Evolutionary conservation across 2,797 vertebrate genomes (phyloP), one percentile per base, ranked within the genome.

Genomic region (Cuculus canorus): DNA sequence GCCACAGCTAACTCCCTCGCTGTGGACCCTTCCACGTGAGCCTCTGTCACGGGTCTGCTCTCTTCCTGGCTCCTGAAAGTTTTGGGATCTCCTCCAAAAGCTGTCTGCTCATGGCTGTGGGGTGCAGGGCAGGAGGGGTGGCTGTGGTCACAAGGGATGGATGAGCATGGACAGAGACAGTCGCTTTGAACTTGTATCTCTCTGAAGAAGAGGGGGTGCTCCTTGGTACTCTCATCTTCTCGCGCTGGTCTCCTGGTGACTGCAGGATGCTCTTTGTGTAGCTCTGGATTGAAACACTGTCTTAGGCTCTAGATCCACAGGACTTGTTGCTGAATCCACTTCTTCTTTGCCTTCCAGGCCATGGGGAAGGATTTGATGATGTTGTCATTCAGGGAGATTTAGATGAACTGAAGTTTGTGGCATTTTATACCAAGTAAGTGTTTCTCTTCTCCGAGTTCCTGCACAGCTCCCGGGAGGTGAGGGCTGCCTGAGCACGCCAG

Each of bases 321-420:
- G 56, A 56, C 43, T 19, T 69, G 33, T 53, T 60, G 33, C 75
- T 95, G 82, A 93, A 76, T 69, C 41, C 5, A 52, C 47, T 77
- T 17, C 37, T 94, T 92, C 53, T 86, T 30, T 90, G 12, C 96
- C 90, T 61, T 94, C 65, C 98, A 99, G 99, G 99, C 96, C 99
- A 99, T 0, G 99, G 99, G 88, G 99, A 99, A 80, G 99, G 99
- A 80, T 99, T 99, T 19, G 99, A 99, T 96, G 99, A 99, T 48
- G 99, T 99, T 94, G 98, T 99, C 92, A 99, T 99, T 98, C 99
- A 99, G 97, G 99, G 99, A 82, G 99, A 99, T 96, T 96, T 99
- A 96, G 99, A 99, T 57, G 99, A 99, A 90, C 97, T 99, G 93
- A 99, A 99, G 98, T 99, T 99, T 95, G 99, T 99, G 95, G 99